Conservation (phyloP, 1,140 invertebrate genomes). For the Drosophila takahashii region DNA sequence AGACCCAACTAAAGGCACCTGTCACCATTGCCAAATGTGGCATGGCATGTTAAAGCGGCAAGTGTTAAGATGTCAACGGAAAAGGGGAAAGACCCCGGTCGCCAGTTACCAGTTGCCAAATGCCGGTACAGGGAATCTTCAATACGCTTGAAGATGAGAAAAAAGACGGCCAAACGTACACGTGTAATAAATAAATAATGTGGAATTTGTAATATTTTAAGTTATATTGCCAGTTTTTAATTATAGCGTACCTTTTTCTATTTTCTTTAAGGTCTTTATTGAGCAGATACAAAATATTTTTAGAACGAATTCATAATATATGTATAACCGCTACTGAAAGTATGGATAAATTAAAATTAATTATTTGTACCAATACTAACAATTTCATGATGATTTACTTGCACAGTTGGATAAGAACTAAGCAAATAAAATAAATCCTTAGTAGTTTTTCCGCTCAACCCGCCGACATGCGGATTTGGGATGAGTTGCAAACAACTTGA, state of each 20-base stretch:
- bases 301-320: too few relatives aligned
- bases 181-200: not conserved
- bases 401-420: not conserved
- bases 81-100: conserved; percentile 11
- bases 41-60: conserved; percentile 74
- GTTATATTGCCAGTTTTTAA: too few relatives aligned
- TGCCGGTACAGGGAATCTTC: conserved; percentile 3
- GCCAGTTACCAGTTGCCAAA: not conserved
- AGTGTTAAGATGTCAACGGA: conserved; percentile 78
- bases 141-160: conserved; percentile 31
- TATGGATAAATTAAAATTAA: too few relatives aligned
- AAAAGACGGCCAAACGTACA: not conserved
- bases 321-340: too few relatives aligned
- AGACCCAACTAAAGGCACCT: conserved; percentile 79
- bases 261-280: too few relatives aligned
- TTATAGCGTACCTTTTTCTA: too few relatives aligned
- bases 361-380: too few relatives aligned
- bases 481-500: conserved; percentile 47
- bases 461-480: not conserved
- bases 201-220: too few relatives aligned
- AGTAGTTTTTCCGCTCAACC: conserved; percentile 17
- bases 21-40: conserved; percentile 78
- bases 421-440: conserved; percentile 2
- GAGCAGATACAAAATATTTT: too few relatives aligned
- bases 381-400: not conserved